phyloP scores from a whole-genome alignment of 2,888 invertebrate species.

The Nycteola revayana region DNA sequence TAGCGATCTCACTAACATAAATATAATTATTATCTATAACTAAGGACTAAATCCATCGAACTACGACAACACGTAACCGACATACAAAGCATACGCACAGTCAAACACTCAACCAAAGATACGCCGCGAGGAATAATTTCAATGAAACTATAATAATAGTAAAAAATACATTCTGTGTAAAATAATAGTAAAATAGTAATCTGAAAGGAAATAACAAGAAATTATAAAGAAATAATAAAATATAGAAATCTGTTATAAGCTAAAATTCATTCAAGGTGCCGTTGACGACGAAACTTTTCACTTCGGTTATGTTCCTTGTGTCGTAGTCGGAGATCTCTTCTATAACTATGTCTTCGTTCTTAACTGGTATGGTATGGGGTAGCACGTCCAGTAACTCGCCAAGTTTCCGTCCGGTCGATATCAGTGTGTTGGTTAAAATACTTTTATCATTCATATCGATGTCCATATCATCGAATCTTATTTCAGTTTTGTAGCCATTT shows the following conservation, averaged over 20 bases:
- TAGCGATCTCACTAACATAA: conserved; percentile 55
- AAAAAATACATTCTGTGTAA: conserved; percentile 43
- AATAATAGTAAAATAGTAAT: conserved; percentile 45
- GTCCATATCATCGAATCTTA: conserved; percentile 46
- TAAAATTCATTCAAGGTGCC: conserved; percentile 52
- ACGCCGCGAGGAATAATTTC: conserved; percentile 57
- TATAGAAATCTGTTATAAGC: conserved; percentile 33
- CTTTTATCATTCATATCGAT: conserved; percentile 36
- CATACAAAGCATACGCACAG: conserved; percentile 21
- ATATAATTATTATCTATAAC: conserved; percentile 31
- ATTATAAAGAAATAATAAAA: conserved; percentile 25
- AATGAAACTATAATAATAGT: conserved; percentile 43
- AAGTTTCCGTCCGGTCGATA: conserved; percentile 64
- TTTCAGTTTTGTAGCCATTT: conserved; percentile 49
- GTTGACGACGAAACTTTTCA: conserved; percentile 68
- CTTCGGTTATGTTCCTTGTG: conserved; percentile 58
- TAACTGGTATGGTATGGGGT: conserved; percentile 63
- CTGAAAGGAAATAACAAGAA: conserved; percentile 42
- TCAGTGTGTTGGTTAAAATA: conserved; percentile 56
- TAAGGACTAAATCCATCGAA: conserved; percentile 23
- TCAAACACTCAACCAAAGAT: conserved; percentile 20
- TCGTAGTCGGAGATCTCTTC: conserved; percentile 71
- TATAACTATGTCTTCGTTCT: conserved; percentile 63
- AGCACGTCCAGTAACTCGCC: conserved; percentile 63
- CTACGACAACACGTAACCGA: conserved; percentile 5